A percentile compares a stretch with the other conserved stretches of the same genome.
These are phyloP conservation scores for Ceratosolen solmsi DNA, from an alignment of 1,140 invertebrate species.

Conservation along the genomic window DNA sequence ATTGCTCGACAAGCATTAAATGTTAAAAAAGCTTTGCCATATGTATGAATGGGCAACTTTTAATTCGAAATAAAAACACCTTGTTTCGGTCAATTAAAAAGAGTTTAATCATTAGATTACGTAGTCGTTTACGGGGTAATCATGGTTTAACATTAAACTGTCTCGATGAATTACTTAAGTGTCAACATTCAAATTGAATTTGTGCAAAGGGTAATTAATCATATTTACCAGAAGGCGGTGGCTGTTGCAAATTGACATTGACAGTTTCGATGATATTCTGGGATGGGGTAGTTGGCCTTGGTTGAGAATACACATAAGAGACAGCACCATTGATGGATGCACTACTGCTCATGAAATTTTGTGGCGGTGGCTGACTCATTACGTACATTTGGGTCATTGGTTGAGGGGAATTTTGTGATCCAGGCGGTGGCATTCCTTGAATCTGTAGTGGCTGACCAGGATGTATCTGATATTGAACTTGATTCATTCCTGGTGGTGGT, in stretches of 20 bases:
- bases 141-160: too few species aligned
- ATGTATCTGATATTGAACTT: constrained; percentile 72
- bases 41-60: too few species aligned
- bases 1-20: not conserved
- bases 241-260: constrained; percentile 70
- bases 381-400: constrained; percentile 71
- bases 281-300: constrained; percentile 65
- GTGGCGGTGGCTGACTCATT: constrained; percentile 70
- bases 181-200: not conserved
- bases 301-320: constrained; percentile 70
- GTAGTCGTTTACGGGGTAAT: too few species aligned
- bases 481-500: constrained; percentile 69
- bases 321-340: constrained; percentile 65
- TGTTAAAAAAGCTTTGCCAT: not conserved
- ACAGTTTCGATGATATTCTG: constrained; percentile 69
- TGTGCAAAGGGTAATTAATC: too few species aligned
- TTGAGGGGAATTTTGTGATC: constrained; percentile 68
- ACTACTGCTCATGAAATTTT: constrained; percentile 67
- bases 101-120: not conserved
- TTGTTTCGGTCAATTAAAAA: not conserved
- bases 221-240: constrained; percentile 60
- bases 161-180: not conserved
- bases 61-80: not conserved
- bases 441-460: constrained; percentile 69
- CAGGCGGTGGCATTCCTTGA: constrained; percentile 63